Evolutionary conservation across 2,113 vertebrate genomes (phyloP).

Genomic region (Campylomormyrus numenius): DNA sequence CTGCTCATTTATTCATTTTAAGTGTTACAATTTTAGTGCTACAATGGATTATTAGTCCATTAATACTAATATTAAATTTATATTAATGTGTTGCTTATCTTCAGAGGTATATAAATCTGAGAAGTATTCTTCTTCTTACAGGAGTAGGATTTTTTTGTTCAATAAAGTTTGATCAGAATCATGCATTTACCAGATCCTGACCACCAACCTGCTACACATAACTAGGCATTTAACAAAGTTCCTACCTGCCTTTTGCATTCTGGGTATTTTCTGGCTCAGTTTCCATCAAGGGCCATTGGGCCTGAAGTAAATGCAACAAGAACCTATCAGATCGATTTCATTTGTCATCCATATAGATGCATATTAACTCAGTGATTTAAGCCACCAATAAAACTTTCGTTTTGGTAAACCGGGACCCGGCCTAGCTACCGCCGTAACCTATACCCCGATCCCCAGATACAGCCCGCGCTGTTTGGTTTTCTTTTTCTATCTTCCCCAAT

Average conservation of each 20-base stretch:
- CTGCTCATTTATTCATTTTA: neutral
- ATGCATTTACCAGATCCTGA: neutral
- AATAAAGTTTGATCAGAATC: neutral
- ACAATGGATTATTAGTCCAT: neutral
- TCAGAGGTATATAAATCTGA: neutral
- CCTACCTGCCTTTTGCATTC: neutral
- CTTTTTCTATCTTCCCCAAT: neutral
- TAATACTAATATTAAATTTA: neutral
- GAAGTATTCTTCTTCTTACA: neutral
- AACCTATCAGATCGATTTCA: slow-evolving; percentile 42
- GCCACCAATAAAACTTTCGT: neutral
- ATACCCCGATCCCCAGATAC: neutral
- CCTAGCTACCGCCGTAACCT: neutral
- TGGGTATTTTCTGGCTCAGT: neutral
- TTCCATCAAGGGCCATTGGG: neutral
- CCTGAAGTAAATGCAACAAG: slow-evolving; percentile 51
- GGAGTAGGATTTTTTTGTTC: neutral
- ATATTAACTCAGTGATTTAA: neutral
- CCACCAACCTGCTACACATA: neutral
- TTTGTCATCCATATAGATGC: slow-evolving; percentile 4
- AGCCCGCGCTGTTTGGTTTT: neutral
- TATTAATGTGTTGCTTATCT: neutral
- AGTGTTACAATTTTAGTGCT: neutral
- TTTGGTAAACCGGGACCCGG: neutral
- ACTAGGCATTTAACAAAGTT: neutral